Evolutionary conservation across 2,888 invertebrate species (phyloP).

Genomic region (Aleiodes leptofemur): DNA sequence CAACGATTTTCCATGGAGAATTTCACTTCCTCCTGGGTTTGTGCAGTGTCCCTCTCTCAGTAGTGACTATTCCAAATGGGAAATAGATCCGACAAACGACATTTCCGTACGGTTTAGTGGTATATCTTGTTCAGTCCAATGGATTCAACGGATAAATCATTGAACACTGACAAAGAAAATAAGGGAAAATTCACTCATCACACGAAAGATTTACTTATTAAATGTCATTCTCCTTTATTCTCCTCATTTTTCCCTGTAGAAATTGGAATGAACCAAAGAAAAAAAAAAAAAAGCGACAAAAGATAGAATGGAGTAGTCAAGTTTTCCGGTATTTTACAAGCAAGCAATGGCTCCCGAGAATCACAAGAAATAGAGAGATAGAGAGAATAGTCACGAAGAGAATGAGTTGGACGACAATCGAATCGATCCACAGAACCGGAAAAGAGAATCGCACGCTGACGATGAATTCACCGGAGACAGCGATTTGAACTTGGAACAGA

Average conservation of each 20-base stretch:
- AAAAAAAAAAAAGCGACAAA: not conserved
- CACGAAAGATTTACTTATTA: not conserved
- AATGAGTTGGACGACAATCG: constrained; percentile 52
- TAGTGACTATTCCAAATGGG: constrained; percentile 41
- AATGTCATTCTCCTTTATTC: not conserved
- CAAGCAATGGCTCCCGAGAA: constrained; percentile 25
- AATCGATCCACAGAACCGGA: constrained; percentile 45
- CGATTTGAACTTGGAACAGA: constrained; percentile 56
- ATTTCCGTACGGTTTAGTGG: constrained; percentile 9
- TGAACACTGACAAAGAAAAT: constrained; percentile 2
- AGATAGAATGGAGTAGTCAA: not conserved
- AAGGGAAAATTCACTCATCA: not conserved
- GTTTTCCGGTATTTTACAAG: constrained; percentile 26
- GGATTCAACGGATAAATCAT: constrained; percentile 2
- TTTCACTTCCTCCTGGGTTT: constrained; percentile 38
- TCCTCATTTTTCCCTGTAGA: not conserved
- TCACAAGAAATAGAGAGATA: constrained; percentile 1
- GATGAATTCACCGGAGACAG: constrained; percentile 54
- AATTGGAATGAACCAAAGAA: too few relatives aligned
- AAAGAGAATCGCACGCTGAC: constrained; percentile 42
- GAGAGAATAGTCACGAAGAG: not conserved
- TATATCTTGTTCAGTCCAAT: constrained; percentile 8
- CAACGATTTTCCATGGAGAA: constrained; percentile 47
- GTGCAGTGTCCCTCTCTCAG: constrained; percentile 33
- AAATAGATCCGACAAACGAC: constrained; percentile 52